Evolutionary conservation across 2,113 vertebrate species (phyloP).

Genomic region (Daubentonia madagascariensis): DNA sequence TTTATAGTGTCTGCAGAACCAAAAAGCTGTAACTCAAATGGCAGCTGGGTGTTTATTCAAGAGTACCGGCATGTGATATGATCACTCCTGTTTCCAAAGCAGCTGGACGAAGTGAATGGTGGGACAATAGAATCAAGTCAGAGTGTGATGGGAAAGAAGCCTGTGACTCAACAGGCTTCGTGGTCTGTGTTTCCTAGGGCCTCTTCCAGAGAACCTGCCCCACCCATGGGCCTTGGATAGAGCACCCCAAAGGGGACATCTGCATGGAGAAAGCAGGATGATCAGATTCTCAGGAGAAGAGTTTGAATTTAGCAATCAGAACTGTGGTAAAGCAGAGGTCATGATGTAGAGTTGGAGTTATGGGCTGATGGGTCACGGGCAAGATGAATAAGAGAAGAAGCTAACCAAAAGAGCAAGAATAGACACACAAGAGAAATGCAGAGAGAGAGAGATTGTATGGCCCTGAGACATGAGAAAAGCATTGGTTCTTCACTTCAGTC

Average conservation of each 20-base stretch:
- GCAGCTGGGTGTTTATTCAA: not conserved
- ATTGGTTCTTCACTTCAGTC: not conserved
- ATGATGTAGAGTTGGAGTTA: not conserved
- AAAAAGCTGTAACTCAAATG: not conserved
- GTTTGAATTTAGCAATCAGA: not conserved
- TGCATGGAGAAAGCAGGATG: not conserved
- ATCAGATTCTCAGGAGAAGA: not conserved
- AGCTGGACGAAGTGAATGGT: not conserved
- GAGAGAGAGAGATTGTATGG: not conserved
- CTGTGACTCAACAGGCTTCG: not conserved
- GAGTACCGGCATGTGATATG: not conserved
- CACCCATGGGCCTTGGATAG: not conserved
- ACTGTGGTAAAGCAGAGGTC: not conserved
- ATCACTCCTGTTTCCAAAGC: not conserved
- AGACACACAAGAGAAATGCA: not conserved
- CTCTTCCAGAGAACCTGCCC: not conserved
- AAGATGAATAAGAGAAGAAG: not conserved
- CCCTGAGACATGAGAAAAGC: not conserved
- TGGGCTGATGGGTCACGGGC: not conserved
- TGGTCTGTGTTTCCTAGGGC: not conserved
- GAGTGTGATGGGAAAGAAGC: not conserved
- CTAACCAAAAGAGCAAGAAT: not conserved
- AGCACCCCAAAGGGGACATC: not conserved
- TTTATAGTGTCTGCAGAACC: not conserved
- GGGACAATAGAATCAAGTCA: not conserved